Percentiles rank a stretch among this genome's conserved stretches.
Conservation (phyloP, 92 coral and sea anemone genomes). For the Muricea muricata region DNA sequence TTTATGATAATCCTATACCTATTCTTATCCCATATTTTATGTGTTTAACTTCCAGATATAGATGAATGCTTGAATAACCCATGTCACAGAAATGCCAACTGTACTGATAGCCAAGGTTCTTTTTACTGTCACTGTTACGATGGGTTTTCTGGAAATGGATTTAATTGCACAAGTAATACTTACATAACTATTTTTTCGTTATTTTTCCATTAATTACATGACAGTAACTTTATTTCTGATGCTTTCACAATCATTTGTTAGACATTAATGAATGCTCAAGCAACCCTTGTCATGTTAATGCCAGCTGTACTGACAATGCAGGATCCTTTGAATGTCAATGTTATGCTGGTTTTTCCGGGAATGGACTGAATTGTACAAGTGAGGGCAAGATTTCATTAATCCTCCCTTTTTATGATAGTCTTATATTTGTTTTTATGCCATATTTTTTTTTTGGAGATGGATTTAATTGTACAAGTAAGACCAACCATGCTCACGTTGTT, state of each 20-base stretch:
- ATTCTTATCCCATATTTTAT: too few species aligned
- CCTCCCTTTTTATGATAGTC: neutral
- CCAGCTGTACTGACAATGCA: neutral
- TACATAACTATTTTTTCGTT: neutral
- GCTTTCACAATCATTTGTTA: neutral
- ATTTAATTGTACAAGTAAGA: neutral
- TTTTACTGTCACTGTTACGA: neutral
- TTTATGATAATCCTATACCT: too few species aligned
- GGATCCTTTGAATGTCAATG: constrained; percentile 19
- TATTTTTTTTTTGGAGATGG: too few species aligned
- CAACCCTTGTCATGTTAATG: constrained; percentile 1
- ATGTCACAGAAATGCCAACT: neutral
- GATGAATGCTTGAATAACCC: neutral
- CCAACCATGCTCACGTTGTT: too few species aligned
- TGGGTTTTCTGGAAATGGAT: constrained; percentile 30
- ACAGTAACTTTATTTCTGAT: too few species aligned
- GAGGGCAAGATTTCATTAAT: neutral
- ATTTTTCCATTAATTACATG: neutral
- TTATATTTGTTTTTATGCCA: neutral
- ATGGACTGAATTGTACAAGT: constrained; percentile 10
- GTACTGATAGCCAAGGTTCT: neutral
- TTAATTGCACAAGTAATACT: neutral
- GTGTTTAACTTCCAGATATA: neutral
- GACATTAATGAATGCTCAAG: neutral
- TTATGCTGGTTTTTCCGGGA: neutral